A percentile compares a stretch with the other conserved stretches of the same genome.
Conservation (phyloP, 2,797 vertebrate genomes). For the Scarus forsteni region DNA sequence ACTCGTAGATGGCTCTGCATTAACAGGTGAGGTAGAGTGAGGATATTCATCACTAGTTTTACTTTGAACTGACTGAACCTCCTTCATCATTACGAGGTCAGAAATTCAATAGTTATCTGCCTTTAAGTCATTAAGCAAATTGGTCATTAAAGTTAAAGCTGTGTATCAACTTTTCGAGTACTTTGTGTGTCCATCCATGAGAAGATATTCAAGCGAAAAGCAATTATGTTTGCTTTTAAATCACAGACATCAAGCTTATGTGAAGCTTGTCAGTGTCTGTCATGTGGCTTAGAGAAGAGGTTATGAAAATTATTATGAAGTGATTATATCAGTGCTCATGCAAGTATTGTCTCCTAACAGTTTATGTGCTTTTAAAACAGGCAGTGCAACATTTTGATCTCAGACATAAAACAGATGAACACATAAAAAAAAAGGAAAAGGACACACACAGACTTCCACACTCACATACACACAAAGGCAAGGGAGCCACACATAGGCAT, state of each 20-base stretch:
- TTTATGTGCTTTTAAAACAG: constrained; percentile 49
- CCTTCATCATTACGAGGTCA: constrained; percentile 27
- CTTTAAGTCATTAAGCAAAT: constrained; percentile 44
- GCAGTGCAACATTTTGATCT: constrained; percentile 33
- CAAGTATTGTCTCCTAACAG: constrained; percentile 64
- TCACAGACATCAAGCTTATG: constrained; percentile 31
- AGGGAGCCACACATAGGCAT: constrained; percentile 19
- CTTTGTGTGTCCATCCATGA: constrained; percentile 43
- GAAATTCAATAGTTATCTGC: constrained; percentile 22
- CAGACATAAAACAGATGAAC: constrained; percentile 43
- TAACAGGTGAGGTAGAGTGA: constrained; percentile 6
- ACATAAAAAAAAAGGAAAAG: constrained; percentile 41
- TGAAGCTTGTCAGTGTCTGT: constrained; percentile 63
- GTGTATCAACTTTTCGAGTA: constrained; percentile 35
- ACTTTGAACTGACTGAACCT: constrained; percentile 10
- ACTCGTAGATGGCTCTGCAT: constrained; percentile 26
- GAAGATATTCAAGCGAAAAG: constrained; percentile 26
- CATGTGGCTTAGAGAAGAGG: constrained; percentile 50
- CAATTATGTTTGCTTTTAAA: constrained; percentile 50
- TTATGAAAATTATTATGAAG: constrained; percentile 66
- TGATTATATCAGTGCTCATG: constrained; percentile 56
- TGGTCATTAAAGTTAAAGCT: constrained; percentile 30
- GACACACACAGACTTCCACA: constrained; percentile 17
- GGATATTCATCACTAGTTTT: constrained; percentile 3
- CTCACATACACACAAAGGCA: constrained; percentile 7